Evolutionary conservation across 2,797 vertebrate genomes (phyloP).

Genomic region (Sebastes miniatus): DNA sequence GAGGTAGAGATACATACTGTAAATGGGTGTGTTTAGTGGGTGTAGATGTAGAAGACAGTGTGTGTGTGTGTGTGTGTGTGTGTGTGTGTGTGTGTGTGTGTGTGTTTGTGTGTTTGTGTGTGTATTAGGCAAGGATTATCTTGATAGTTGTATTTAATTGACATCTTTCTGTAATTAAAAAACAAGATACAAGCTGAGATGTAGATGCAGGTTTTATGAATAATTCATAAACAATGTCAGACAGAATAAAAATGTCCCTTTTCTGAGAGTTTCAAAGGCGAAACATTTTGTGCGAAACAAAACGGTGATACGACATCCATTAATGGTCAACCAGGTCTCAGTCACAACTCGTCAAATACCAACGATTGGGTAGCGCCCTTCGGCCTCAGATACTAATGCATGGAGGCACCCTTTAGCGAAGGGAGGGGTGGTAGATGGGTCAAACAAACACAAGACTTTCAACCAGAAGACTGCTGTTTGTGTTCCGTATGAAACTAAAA

Average conservation of each 20-base stretch:
- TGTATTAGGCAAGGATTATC: background rate
- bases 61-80: background rate
- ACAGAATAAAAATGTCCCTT: background rate
- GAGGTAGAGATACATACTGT: conserved; percentile 63
- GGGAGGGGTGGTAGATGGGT: too few species aligned
- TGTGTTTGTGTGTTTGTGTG: background rate
- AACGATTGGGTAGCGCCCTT: accelerated
- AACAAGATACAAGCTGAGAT: background rate
- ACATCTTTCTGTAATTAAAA: conserved; percentile 5
- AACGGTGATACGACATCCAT: background rate
- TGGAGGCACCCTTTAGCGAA: too few species aligned
- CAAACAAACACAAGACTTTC: too few species aligned
- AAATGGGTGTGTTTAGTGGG: background rate
- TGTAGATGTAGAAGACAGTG: background rate
- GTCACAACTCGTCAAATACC: too few species aligned
- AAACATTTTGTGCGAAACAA: background rate
- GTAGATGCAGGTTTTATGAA: conserved; percentile 12
- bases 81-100: background rate
- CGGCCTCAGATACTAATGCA: too few species aligned
- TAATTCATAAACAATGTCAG: conserved; percentile 10
- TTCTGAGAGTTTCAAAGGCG: background rate
- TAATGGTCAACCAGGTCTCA: too few species aligned
- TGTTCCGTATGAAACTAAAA: too few species aligned
- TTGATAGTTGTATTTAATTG: background rate
- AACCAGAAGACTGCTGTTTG: too few species aligned